phyloP scores from a whole-genome alignment of 2,113 vertebrate genomes.

The Phrynocephalus versicolor region DNA sequence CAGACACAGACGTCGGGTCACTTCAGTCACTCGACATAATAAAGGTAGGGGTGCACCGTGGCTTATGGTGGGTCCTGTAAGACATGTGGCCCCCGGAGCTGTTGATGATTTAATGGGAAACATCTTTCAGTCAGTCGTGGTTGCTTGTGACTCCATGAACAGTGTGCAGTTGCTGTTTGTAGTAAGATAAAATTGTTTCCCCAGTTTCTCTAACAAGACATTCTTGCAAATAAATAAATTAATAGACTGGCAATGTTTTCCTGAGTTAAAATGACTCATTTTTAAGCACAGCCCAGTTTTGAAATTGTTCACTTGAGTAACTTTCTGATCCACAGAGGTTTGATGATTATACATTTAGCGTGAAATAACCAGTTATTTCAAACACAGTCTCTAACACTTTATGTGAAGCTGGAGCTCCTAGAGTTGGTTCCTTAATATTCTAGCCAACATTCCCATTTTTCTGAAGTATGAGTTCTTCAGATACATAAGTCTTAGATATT shows the following conservation, averaged over 20 bases:
- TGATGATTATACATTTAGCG: slow-evolving; percentile 62
- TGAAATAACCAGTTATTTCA: slow-evolving; percentile 65
- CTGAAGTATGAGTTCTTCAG: slow-evolving; percentile 68
- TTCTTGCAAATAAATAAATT: slow-evolving; percentile 30
- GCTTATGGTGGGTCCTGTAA: no score
- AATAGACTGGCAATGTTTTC: slow-evolving; percentile 49
- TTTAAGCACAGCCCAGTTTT: slow-evolving; percentile 49
- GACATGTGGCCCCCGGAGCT: no score
- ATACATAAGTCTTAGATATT: slow-evolving; percentile 70
- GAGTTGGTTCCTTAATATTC: slow-evolving; percentile 73
- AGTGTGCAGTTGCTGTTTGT: slow-evolving; percentile 10
- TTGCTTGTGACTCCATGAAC: neutral
- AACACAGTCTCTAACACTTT: slow-evolving; percentile 54
- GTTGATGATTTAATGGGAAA: neutral
- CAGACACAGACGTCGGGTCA: no score
- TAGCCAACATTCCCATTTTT: slow-evolving; percentile 69
- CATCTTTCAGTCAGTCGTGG: neutral
- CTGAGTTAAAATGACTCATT: slow-evolving; percentile 65
- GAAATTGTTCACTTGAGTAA: slow-evolving; percentile 64
- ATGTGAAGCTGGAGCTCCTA: slow-evolving; percentile 64
- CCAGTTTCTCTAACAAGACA: neutral
- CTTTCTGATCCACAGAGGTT: slow-evolving; percentile 66
- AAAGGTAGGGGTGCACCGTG: no score
- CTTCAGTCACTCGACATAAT: no score
- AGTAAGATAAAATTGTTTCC: neutral